Percentiles rank a stretch among this genome's conserved stretches.
These are phyloP conservation scores for Decapterus maruadsi DNA, from an alignment of 2,797 vertebrate genomes.

Conservation along the genomic window DNA sequence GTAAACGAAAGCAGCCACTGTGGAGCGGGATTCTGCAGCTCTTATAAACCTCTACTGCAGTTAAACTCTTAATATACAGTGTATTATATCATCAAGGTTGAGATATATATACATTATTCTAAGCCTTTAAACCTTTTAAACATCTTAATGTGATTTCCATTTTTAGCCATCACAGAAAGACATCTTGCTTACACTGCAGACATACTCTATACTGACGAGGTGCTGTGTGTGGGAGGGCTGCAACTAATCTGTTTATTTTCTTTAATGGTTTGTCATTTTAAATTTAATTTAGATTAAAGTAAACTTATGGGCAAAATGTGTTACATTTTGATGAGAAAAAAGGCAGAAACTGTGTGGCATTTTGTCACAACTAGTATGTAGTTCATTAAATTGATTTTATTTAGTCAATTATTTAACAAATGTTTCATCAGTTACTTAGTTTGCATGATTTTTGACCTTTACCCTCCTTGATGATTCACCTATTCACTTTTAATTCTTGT, in stretches of 20 bases:
- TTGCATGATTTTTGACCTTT: too few species aligned
- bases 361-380: neutral
- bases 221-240: neutral
- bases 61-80: neutral
- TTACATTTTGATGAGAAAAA: too few species aligned
- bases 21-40: neutral
- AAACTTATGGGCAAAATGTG: neutral
- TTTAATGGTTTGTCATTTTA: neutral
- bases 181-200: neutral
- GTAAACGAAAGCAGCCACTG: constrained; percentile 15
- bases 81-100: constrained; percentile 6
- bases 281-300: neutral
- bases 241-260: neutral
- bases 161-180: neutral
- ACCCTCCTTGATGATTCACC: too few species aligned
- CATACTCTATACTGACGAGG: neutral
- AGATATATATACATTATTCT: constrained; percentile 41
- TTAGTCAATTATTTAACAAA: too few species aligned
- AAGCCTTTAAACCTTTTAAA: constrained; percentile 11
- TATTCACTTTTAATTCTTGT: too few species aligned
- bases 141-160: constrained; percentile 9
- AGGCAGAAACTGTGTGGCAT: neutral
- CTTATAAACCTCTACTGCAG: constrained; percentile 9
- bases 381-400: too few species aligned
- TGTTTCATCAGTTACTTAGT: too few species aligned